Evolutionary conservation across 2,888 invertebrate genomes (phyloP), one percentile per base, ranked within the genome.

Genomic region (Drosophila falleni): DNA sequence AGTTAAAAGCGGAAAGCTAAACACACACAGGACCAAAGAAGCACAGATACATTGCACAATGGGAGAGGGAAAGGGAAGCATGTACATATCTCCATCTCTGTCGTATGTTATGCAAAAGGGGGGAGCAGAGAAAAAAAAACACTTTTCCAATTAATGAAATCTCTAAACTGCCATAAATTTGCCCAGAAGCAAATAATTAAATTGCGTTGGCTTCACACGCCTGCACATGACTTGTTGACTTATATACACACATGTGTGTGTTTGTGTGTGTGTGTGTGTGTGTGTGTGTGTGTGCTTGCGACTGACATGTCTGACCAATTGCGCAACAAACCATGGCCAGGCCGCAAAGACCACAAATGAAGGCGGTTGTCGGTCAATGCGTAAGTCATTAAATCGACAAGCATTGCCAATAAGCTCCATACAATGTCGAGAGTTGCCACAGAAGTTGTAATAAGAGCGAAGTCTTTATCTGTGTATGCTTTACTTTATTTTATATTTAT

Each of bases 81-180:
- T 44, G 5, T 13, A 5, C 19, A 11, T 49, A 11, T 11, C 13
- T 3, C 49, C 11, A 13, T 50, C 33, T 33, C 33, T 50, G 11
- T 49, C 49, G 11, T 47, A 11, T 47, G 47, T 31, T 49, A 49
- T 42, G 39, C 47, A 33, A 15, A 49, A 42, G 23, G 47, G 33
- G 31, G 50, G 11, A 11, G 10, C 31, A 33, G 33, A 33, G 33
- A 33, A 13, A 35, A 35, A 73, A 76, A 70, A 90, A 79, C 90
- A 89, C 87, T 91, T 91, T 91, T 91, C 91, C 90, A 91, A 91
- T 91, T 91, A 91, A 91, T 90, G 88, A 91, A 91, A 91, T 90
- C 89, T 91, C 87, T 82, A 85, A 91, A 84, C 81, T 87, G 79
- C 84, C 82, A 91, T 91, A 91, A 91, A 91, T 91, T 91, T 74